These are phyloP conservation scores for Eulemur albifrons DNA, from an alignment of 2,797 vertebrate genomes.

Conservation along the genomic window DNA sequence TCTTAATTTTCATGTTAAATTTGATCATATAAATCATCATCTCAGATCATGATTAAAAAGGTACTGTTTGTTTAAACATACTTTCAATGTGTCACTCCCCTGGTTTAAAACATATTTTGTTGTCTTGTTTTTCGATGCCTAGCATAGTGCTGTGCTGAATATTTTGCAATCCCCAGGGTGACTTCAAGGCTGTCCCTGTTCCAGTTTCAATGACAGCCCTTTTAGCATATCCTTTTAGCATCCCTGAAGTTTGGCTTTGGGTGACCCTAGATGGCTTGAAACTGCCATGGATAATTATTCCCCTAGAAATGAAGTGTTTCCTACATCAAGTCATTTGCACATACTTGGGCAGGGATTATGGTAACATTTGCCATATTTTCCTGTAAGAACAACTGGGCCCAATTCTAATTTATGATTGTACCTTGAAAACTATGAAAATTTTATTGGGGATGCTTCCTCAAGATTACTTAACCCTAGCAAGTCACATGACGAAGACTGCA, in stretches of 20 bases:
- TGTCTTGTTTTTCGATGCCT: not conserved
- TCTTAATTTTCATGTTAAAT: not conserved
- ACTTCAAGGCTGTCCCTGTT: not conserved
- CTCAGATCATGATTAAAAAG: not conserved
- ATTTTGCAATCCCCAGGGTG: not conserved
- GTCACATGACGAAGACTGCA: not conserved
- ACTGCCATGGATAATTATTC: not conserved
- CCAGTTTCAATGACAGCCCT: not conserved
- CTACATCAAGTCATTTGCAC: not conserved
- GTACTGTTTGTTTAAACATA: not conserved
- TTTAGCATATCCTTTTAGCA: not conserved
- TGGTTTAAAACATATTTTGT: not conserved
- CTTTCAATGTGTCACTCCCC: not conserved
- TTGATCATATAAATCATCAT: not conserved
- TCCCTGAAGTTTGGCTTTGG: not conserved
- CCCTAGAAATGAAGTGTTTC: not conserved
- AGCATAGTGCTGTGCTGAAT: not conserved
- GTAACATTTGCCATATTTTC: not conserved
- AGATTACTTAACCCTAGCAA: not conserved
- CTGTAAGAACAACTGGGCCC: not conserved
- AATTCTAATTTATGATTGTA: not conserved
- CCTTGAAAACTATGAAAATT: not conserved
- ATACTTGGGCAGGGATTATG: not conserved
- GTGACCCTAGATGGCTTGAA: not conserved
- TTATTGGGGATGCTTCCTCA: not conserved